phyloP scores from a whole-genome alignment of 1,140 invertebrate species.

The Neodiprion lecontei region DNA sequence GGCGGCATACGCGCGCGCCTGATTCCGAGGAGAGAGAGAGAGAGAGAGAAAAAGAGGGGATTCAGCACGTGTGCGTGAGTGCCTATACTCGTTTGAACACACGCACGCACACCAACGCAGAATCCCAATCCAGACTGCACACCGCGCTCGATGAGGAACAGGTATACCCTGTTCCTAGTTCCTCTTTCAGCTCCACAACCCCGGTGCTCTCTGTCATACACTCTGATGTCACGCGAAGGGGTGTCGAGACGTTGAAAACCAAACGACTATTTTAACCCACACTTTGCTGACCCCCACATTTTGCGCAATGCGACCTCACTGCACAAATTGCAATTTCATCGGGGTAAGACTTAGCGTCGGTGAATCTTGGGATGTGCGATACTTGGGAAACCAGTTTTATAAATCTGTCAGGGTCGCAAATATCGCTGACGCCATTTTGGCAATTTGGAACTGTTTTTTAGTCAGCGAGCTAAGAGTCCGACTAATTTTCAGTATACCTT shows the following conservation, averaged over 20 bases:
- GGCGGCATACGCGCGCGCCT: constrained; percentile 9
- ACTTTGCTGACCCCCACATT: constrained; percentile 13
- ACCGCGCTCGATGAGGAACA: constrained; percentile 7
- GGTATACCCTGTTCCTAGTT: constrained; percentile 19
- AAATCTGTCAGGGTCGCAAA: too few species aligned
- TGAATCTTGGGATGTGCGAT: too few species aligned
- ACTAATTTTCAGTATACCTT: background rate
- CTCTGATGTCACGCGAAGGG: constrained; percentile 16
- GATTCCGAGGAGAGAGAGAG: background rate
- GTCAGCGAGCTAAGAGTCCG: background rate
- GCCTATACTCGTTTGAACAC: background rate
- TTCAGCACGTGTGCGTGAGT: background rate
- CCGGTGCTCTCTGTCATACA: constrained; percentile 12
- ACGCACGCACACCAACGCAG: background rate
- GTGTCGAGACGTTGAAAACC: constrained; percentile 8
- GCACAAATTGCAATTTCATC: background rate
- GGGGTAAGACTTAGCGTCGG: too few species aligned
- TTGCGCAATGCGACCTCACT: background rate
- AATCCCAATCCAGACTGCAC: background rate
- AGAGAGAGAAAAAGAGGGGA: too few species aligned
- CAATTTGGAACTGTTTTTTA: background rate
- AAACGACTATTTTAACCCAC: background rate
- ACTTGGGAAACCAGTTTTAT: too few species aligned
- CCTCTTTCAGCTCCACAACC: background rate
- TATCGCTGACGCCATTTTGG: background rate